phyloP scores from a whole-genome alignment of 1,140 invertebrate species.

The Lordiphosa collinella region DNA sequence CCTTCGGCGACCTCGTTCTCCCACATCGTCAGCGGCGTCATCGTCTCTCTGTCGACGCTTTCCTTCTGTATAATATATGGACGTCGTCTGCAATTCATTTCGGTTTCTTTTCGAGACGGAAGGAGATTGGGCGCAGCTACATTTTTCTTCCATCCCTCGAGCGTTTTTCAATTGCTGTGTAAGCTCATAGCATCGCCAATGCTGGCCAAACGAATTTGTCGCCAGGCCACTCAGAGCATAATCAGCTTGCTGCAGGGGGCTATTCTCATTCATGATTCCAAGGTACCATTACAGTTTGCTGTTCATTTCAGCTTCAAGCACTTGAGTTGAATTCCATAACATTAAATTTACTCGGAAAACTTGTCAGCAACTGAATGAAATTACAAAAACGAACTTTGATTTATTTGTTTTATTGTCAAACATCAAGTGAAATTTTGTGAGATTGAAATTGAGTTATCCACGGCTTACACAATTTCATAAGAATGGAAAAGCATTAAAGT shows the following conservation, averaged over 20 bases:
- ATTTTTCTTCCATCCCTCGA: constrained; percentile 32
- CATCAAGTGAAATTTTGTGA: no score
- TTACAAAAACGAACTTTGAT: no score
- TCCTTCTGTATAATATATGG: constrained; percentile 21
- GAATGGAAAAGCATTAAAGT: no score
- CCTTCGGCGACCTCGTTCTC: constrained; percentile 60
- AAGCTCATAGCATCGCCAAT: constrained; percentile 46
- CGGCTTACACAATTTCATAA: no score
- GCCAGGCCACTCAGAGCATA: constrained; percentile 20
- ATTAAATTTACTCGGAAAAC: no score
- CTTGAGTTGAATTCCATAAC: neutral
- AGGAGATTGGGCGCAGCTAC: constrained; percentile 19
- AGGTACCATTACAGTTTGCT: constrained; percentile 16
- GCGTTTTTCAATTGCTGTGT: constrained; percentile 54
- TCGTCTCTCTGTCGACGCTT: constrained; percentile 33
- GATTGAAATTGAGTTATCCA: no score
- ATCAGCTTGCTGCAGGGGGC: constrained; percentile 30
- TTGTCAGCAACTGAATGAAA: no score
- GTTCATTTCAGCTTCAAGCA: neutral
- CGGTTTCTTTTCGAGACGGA: constrained; percentile 4
- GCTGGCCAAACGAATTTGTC: constrained; percentile 37
- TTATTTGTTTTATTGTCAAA: no score
- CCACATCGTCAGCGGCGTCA: constrained; percentile 13
- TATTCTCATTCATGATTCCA: neutral
- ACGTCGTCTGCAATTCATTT: constrained; percentile 45